Conservation (phyloP, 1,140 invertebrate species). For the Drosophila littoralis region DNA sequence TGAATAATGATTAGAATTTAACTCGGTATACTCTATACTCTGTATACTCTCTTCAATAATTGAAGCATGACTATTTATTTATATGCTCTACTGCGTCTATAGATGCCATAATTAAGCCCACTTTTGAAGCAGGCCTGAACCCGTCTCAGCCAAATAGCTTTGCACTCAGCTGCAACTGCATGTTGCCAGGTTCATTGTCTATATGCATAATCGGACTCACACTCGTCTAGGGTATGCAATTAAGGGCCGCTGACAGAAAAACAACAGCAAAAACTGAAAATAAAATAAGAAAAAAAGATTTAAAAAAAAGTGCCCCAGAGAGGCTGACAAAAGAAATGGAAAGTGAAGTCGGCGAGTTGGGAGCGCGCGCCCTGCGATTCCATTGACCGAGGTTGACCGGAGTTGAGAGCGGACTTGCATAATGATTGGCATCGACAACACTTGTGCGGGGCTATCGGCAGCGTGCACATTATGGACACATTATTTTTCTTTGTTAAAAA, state of each 20-base stretch:
- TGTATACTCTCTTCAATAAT: too few relatives aligned
- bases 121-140: neutral
- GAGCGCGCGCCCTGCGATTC: constrained; percentile 27
- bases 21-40: neutral
- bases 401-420: constrained; percentile 62
- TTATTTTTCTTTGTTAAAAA: constrained; percentile 69
- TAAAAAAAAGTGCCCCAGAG: constrained; percentile 44
- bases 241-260: constrained; percentile 62
- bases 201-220: constrained; percentile 20
- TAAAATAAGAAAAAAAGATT: constrained; percentile 21
- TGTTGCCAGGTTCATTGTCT: constrained; percentile 63
- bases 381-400: constrained; percentile 67
- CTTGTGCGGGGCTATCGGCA: constrained; percentile 1
- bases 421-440: constrained; percentile 71
- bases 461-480: constrained; percentile 50
- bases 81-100: neutral
- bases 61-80: neutral
- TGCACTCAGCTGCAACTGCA: constrained; percentile 11
- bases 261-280: constrained; percentile 50
- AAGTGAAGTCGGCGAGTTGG: constrained; percentile 55
- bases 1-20: too few relatives aligned
- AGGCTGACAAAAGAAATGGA: constrained; percentile 75
- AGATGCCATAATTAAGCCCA: constrained; percentile 12
- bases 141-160: constrained; percentile 9
- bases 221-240: constrained; percentile 28